A percentile compares a stretch with the other conserved stretches of the same genome.
Evolutionary conservation across 2,797 vertebrate species (phyloP).

Genomic region (Cheirogaleus major): DNA sequence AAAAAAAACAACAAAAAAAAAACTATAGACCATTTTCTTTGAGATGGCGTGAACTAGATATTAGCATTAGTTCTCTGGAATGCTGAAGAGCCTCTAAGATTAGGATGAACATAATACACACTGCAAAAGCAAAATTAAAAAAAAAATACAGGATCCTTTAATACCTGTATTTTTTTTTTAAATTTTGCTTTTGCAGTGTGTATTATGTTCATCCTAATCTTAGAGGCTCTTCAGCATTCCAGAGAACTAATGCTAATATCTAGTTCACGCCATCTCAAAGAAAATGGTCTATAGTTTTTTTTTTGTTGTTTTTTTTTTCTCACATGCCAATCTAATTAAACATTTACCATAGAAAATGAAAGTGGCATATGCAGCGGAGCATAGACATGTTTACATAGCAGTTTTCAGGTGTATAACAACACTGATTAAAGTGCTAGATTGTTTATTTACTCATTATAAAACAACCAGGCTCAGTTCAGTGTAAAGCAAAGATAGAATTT

Average conservation of each 20-base stretch:
- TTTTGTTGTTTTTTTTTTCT: conserved; percentile 43
- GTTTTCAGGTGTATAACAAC: conserved; percentile 80
- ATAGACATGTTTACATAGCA: conserved; percentile 76
- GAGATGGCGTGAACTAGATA: conserved; percentile 30
- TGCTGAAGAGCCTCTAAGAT: conserved; percentile 42
- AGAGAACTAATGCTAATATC: conserved; percentile 39
- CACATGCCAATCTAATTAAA: conserved; percentile 78
- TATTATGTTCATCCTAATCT: conserved; percentile 36
- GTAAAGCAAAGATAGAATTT: conserved; percentile 72
- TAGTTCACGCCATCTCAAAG: conserved; percentile 55
- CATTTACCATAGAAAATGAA: conserved; percentile 72
- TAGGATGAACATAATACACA: not conserved
- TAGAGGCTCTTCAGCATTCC: conserved; percentile 44
- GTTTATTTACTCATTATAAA: conserved; percentile 80
- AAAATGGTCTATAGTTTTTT: conserved; percentile 65
- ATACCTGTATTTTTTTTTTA: not conserved
- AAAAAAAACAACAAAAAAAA: not conserved
- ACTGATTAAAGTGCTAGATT: conserved; percentile 75
- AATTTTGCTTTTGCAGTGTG: not conserved
- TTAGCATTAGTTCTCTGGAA: conserved; percentile 51
- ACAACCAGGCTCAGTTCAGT: conserved; percentile 51
- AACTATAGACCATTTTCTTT: conserved; percentile 71
- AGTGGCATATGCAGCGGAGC: conserved; percentile 76
- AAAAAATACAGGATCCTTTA: conserved; percentile 5
- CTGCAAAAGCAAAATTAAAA: conserved; percentile 26